These are phyloP conservation scores for Ichneumoninae sp. DNA, from an alignment of 2,888 invertebrate genomes.

Conservation along the genomic window DNA sequence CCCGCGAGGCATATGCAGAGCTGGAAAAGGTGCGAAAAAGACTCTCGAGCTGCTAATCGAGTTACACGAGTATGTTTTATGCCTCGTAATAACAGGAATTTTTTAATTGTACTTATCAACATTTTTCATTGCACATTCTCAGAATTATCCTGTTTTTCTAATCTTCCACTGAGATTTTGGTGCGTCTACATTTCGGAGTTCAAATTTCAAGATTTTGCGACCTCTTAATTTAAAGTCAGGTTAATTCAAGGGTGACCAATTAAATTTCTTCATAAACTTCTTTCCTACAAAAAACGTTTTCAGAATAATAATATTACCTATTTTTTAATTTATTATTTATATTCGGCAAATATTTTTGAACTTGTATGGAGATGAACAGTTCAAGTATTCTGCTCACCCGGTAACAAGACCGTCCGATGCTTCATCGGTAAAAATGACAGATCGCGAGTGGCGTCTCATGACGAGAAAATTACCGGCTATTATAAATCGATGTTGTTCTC, in stretches of 20 bases:
- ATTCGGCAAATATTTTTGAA: too few species aligned
- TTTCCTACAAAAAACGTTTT: too few species aligned
- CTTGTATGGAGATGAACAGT: neutral
- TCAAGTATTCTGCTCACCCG: neutral
- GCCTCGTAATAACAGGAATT: constrained; percentile 53
- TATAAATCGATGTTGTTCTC: constrained; percentile 80
- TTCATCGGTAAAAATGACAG: constrained; percentile 31
- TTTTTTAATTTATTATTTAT: too few species aligned
- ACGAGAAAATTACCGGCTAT: constrained; percentile 82
- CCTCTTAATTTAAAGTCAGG: too few species aligned
- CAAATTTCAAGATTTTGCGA: too few species aligned
- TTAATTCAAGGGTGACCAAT: too few species aligned
- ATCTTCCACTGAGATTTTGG: too few species aligned
- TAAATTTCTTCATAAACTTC: too few species aligned
- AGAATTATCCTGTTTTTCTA: too few species aligned
- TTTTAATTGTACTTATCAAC: constrained; percentile 52
- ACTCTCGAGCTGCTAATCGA: constrained; percentile 68
- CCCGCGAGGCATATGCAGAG: constrained; percentile 36
- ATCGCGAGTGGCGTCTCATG: constrained; percentile 74
- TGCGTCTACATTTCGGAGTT: too few species aligned
- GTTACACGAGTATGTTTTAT: constrained; percentile 67
- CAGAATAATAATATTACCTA: too few species aligned
- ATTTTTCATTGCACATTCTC: neutral
- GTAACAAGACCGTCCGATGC: constrained; percentile 11
- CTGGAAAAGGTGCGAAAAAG: constrained; percentile 55